Evolutionary conservation across 2,888 invertebrate species (phyloP), one percentile per base, ranked within the genome.

Genomic region (Temnothorax rugatulus): DNA sequence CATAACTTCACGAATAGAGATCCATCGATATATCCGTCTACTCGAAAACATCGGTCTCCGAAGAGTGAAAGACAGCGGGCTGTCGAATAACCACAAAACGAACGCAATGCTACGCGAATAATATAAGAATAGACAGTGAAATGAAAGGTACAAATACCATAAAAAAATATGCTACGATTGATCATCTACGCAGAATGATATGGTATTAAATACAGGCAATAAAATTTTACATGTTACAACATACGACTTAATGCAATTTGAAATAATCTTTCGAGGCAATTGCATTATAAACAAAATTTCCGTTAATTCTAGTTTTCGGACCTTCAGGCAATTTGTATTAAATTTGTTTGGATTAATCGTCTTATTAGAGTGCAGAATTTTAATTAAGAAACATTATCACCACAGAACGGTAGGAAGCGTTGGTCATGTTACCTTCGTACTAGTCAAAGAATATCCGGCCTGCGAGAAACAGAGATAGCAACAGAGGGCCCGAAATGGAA

Each of bases 401-500:
- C 18, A 7, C 8, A 79, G 18, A 57, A 41, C 38, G 44, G 15
- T 15, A 59, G 44, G 59, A 50, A 71, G 25, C 25, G 34, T 63
- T 47, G 57, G 44, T 11, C 34, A 44, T 21, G 18, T 52, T 81
- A 69, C 47, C 29, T 34, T 29, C 59, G 52, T 15, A 13, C 18
- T 59, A 9, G 47, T 44, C 38, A 50, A 29, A 9, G 69, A 69
- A 79, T 38, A 76, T 66, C 77, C 77, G 79, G 66, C 25, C n/a
- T n/a, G 61, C 13, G 25, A 44, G 81, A 50, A 69, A 66, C 34
- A 34, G 34, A 34, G 34, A 63, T 71, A 63, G 63, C 50, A 57
- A 84, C 47, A 29, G 69, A 68, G 66, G 68, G 29, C 76, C 41
- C 74, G 50, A 83, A 83, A 77, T 85, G 82, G 76, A 85, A 89